phyloP scores from a whole-genome alignment of 2,113 vertebrate genomes.

The cat (Felis catus) region F.catus_Fca126_mat1.0 CM031413.1:31505001-31505500 shows the following conservation, averaged over 20 bases:
- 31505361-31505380: neutral
- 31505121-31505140: neutral
- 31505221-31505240: neutral
- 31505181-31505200: neutral
- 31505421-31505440: neutral
- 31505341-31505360: neutral
- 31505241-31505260: neutral
- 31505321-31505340: neutral
- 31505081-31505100: neutral
- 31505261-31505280: neutral
- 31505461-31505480: neutral
- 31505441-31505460: neutral
- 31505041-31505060: neutral
- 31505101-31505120: neutral
- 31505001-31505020: neutral
- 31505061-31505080: neutral
- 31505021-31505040: rapidly evolving
- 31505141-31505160: neutral
- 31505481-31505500: neutral
- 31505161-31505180: neutral
- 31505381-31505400: neutral
- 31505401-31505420: neutral
- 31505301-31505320: neutral
- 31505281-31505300: neutral
- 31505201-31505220: neutral